Base-by-base conservation (phyloP, 2,113 vertebrate species). In the Myrmophylax atrothorax region DNA sequence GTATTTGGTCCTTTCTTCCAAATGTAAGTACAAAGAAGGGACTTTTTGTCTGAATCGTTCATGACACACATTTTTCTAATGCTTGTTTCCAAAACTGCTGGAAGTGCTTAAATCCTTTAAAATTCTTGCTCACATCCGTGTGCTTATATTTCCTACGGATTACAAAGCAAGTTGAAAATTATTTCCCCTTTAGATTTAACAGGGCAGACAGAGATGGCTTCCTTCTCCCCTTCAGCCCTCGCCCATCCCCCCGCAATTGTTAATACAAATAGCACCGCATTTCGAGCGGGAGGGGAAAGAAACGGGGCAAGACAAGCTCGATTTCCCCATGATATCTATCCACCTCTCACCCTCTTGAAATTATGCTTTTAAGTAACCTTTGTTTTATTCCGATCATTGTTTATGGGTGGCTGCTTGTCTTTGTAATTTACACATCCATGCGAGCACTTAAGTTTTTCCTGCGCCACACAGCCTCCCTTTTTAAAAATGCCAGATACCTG, bases 181-280 rank as follows among this genome's bases (percentile, higher is more conserved):
- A 53, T 64, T 73, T 91, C 26, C 14, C 23, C 28, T 40, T 77
- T n/a, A 22, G 12, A 26, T 70, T 60, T 67, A 84, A 44, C 13
- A 18, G 12, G 13, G 7, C 23, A 35, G 79, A 70, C 23, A 35
- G 79, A 70, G 49, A 90, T 76, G 79, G 69, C 83, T 89, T 81
- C 90, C 76, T 82, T 50, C 35, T 72, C 47, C 47, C 44, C 69
- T 73, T n/a, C 72, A 58, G 62, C 66, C 67, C 17, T 78, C 1
- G 42, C 87, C 90, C 93, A 93, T 91, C 90, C 93, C 91, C 85
- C 94, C 19, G 6, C 88, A 75, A 69, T 77, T 64, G 88, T 86
- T 91, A 82, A 81, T 95, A 87, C 72, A 67, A 84, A 92, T 86
- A 95, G 89, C 93, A 77, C 64, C 76, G 42, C 76, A 44, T 79